Base-by-base conservation (phyloP, 2,113 vertebrate species). In the Brachypodius melanocephalos region DNA sequence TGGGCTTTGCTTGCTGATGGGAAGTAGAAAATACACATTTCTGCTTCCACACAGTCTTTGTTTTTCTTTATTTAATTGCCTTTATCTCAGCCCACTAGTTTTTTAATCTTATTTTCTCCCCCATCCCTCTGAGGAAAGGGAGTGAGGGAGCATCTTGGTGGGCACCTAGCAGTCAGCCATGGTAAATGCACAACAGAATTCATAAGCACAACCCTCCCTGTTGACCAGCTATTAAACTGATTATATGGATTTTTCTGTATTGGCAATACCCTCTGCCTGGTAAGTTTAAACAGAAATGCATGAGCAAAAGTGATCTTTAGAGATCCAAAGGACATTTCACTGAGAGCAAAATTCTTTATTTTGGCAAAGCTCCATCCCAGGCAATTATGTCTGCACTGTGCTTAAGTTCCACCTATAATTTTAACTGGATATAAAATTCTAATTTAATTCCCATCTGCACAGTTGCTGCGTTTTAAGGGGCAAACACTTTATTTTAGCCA, bases 331-430 rank as follows among this genome's bases (percentile, higher is more conserved):
- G n/a, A 85, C 25, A 38, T 79, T 83, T 87, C 71, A 62, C 20
- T 55, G 31, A 80, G 22, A 90, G 31, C 10, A 94, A 89, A 93
- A 88, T 51, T 85, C 42, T 87, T 91, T 19, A 51, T 92, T 89
- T 86, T 94, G 81, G 81, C 57, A 92, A 81, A 67, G 55, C 31
- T 87, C 88, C 73, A 85, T 43, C 42, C 34, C 34, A 45, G 29
- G 26, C 18, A 89, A 89, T 95, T 89, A 88, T 51, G 2, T 46
- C 16, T 51, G 36, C 55, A 69, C 29, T n/a, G n/a, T 73, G 15
- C 4, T 78, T 49, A 61, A 82, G 80, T 89, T 93, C 22, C 45
- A 69, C 45, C 45, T 72, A n/a, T 88, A 76, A 75, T 89, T 94
- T 89, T 85, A 88, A 79, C 32, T 18, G 18, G 40, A 38, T 79